Percentiles rank a stretch among this genome's conserved stretches.
These are phyloP conservation scores for Spisula subtruncata DNA, from an alignment of 2,888 invertebrate species.

Conservation along the genomic window DNA sequence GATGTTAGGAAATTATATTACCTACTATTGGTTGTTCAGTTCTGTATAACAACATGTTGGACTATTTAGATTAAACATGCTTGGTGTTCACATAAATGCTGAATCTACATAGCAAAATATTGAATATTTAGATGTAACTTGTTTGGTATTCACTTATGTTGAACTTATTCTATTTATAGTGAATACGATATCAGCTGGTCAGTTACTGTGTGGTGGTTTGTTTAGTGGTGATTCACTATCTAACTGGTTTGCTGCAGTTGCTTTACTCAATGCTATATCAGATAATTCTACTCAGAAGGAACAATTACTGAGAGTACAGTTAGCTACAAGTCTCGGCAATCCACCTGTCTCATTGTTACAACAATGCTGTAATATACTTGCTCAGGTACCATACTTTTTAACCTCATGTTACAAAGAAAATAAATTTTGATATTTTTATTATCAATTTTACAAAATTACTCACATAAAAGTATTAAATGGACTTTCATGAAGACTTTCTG, in stretches of 20 bases:
- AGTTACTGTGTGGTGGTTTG: slow-evolving; percentile 96
- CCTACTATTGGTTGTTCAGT: too few species aligned
- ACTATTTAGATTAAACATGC: too few species aligned
- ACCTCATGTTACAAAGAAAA: background rate
- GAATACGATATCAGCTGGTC: slow-evolving; percentile 91
- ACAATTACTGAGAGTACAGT: slow-evolving; percentile 95
- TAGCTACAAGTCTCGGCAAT: slow-evolving; percentile 90
- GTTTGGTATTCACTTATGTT: background rate
- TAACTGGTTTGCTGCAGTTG: slow-evolving; percentile 98
- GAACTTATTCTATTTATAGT: slow-evolving; percentile 75
- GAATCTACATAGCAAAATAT: background rate
- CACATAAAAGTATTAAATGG: too few species aligned
- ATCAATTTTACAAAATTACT: too few species aligned
- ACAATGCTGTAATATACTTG: slow-evolving; percentile 94
- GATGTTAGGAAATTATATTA: too few species aligned
- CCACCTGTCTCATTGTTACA: slow-evolving; percentile 96
- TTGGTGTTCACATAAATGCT: background rate
- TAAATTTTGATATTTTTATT: background rate
- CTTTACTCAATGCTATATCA: slow-evolving; percentile 95
- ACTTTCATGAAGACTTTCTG: too few species aligned
- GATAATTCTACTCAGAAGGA: slow-evolving; percentile 94
- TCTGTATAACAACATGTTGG: too few species aligned
- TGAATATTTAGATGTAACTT: too few species aligned
- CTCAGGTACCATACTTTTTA: slow-evolving; percentile 89
- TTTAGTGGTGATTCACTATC: slow-evolving; percentile 95